Base-by-base conservation (phyloP, 2,888 invertebrate genomes). In the Dermolepida albohirtum region DNA sequence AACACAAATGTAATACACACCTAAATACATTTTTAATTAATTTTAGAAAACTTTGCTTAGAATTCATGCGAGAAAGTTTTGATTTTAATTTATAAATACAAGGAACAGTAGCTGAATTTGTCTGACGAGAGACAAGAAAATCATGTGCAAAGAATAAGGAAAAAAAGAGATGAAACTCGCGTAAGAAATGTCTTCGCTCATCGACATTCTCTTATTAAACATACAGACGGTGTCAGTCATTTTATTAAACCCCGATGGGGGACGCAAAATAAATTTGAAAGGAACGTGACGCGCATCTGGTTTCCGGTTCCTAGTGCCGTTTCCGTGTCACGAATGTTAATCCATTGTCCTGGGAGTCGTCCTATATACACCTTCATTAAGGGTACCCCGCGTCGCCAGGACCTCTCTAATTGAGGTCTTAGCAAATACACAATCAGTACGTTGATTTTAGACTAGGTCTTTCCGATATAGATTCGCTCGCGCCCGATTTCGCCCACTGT, bases 321-420 rank as follows among this genome's bases (percentile, higher is more conserved):
- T 52, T 64, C 64, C 66, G 66, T 66, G 66, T 59, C 66, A 47
- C 29, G 66, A 57, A 66, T 66, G 49, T 57, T 66, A 66, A 66
- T 66, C 59, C 66, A 51, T 70, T 73, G 68, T 64, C 71, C 71
- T 72, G 68, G 66, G 59, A 59, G 59, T 59, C 59, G 59, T 59
- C 59, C 59, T 59, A 59, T 47, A 71, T 68, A 71, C 73, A 71
- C 72, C 73, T 73, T 73, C 73, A 72, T 73, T 71, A 73, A 73
- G 70, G 71, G 65, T 62, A 54, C 47, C 44, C 65, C 67, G 67
- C 70, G 67, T 69, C 73, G 67, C 71, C 64, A 70, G 67, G 73
- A 72, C 68, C 70, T 66, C 73, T 70, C 71, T 73, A 73, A 73
- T 73, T 73, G 73, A 68, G 73, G 73, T 68, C 71, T 70, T 67